Percentiles rank a stretch among this genome's conserved stretches.
phyloP scores from a whole-genome alignment of 2,113 vertebrate species.

The Spizaetus ornatus region DNA sequence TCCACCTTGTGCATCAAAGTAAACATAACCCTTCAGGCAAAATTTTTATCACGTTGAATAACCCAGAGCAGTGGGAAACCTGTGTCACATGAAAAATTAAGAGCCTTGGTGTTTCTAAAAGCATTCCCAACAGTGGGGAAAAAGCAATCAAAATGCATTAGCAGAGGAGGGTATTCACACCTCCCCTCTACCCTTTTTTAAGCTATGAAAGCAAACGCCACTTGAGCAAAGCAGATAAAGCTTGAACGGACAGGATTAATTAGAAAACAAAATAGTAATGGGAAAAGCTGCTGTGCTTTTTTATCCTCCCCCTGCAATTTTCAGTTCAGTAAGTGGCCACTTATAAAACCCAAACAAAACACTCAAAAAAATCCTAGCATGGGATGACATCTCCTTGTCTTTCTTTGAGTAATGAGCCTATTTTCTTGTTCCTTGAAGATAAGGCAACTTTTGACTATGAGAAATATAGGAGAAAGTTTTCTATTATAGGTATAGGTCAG shows the following conservation, averaged over 20 bases:
- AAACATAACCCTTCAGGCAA: background rate
- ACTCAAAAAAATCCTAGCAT: background rate
- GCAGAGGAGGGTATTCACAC: background rate
- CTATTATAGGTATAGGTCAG: conserved; percentile 49
- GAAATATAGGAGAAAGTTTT: conserved; percentile 53
- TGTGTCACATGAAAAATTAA: conserved; percentile 35
- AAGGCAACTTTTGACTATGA: conserved; percentile 56
- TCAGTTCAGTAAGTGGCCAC: conserved; percentile 1
- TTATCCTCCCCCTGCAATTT: background rate
- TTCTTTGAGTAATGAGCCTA: conserved; percentile 61
- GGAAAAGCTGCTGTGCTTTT: background rate
- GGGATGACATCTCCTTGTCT: conserved; percentile 17
- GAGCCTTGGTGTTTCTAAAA: background rate
- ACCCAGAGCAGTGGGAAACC: background rate
- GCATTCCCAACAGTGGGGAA: background rate
- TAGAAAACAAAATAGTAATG: conserved; percentile 42
- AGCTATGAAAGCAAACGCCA: background rate
- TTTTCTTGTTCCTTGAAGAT: conserved; percentile 54
- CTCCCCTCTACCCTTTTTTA: background rate
- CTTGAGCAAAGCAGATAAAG: conserved; percentile 27
- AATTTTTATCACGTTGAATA: background rate
- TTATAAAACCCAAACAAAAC: conserved; percentile 23
- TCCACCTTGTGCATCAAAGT: background rate
- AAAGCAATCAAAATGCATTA: conserved; percentile 11
- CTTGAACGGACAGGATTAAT: conserved; percentile 43